Percentiles rank a stretch among this genome's conserved stretches.
phyloP scores from a whole-genome alignment of 2,797 vertebrate genomes.

The Tiaroga cobitis region DNA sequence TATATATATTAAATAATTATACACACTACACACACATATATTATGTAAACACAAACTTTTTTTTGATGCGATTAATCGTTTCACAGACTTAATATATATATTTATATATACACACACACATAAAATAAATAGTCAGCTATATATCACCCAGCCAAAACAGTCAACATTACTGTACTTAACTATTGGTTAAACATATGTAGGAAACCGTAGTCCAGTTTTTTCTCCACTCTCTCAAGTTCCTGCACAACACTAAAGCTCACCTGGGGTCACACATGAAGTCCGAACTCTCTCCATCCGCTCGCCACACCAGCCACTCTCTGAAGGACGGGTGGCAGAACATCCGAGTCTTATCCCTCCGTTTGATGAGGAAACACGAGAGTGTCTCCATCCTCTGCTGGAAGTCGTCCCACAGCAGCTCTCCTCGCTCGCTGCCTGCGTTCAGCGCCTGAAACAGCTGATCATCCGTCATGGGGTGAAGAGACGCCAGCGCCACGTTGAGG shows the following conservation, averaged over 20 bases:
- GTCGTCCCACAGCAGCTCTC: slow-evolving; percentile 92
- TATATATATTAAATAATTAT: too few species aligned
- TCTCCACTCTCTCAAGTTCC: background rate
- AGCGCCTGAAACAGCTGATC: slow-evolving; percentile 96
- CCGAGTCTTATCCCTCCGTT: slow-evolving; percentile 92
- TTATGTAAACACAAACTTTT: too few species aligned
- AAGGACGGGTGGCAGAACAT: slow-evolving; percentile 99
- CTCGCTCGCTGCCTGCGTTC: slow-evolving; percentile 84
- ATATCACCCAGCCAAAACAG: too few species aligned
- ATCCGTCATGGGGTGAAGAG: slow-evolving; percentile 95
- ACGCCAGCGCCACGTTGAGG: slow-evolving; percentile 91
- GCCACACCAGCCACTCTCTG: slow-evolving; percentile 97
- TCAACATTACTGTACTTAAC: too few species aligned
- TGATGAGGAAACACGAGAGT: slow-evolving; percentile 92
- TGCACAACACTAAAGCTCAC: slow-evolving; percentile 71
- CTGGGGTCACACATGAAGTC: slow-evolving; percentile 98
- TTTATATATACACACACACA: too few species aligned
- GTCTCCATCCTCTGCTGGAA: slow-evolving; percentile 94
- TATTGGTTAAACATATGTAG: background rate
- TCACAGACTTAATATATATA: too few species aligned
- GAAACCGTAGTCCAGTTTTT: background rate
- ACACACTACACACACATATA: too few species aligned
- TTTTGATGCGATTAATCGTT: too few species aligned
- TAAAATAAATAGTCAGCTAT: too few species aligned
- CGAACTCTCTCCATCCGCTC: slow-evolving; percentile 91